Evolutionary conservation across 2,888 invertebrate genomes (phyloP).

Genomic region (Ametastegia equiseti): DNA sequence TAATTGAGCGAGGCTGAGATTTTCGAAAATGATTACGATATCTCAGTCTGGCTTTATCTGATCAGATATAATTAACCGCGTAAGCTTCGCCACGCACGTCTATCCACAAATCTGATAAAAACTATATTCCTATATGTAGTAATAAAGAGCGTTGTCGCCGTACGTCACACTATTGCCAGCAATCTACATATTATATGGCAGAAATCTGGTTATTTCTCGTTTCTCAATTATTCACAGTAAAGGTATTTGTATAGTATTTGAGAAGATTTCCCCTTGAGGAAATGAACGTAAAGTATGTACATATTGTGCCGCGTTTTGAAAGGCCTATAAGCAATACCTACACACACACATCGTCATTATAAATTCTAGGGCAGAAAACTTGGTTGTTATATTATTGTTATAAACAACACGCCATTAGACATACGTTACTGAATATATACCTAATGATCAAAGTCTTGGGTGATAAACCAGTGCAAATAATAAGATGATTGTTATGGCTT

Average conservation of each 20-base stretch:
- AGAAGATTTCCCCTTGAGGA: not conserved
- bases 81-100: not conserved
- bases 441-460: constrained; percentile 19
- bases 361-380: not conserved
- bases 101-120: not conserved
- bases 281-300: not conserved
- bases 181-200: not conserved
- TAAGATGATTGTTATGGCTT: not conserved
- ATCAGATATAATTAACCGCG: not conserved
- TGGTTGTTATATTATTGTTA: constrained; percentile 7
- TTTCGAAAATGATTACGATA: not conserved
- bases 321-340: too few species aligned
- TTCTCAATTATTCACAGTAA: not conserved
- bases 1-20: not conserved
- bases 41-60: not conserved
- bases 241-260: not conserved
- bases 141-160: not conserved
- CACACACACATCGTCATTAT: not conserved
- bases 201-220: not conserved
- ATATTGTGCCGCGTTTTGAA: not conserved
- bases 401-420: not conserved
- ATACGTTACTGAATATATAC: not conserved
- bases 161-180: not conserved
- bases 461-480: constrained; percentile 26
- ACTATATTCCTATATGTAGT: not conserved